phyloP scores from a whole-genome alignment of 2,113 vertebrate species.

The Uria lomvia region DNA sequence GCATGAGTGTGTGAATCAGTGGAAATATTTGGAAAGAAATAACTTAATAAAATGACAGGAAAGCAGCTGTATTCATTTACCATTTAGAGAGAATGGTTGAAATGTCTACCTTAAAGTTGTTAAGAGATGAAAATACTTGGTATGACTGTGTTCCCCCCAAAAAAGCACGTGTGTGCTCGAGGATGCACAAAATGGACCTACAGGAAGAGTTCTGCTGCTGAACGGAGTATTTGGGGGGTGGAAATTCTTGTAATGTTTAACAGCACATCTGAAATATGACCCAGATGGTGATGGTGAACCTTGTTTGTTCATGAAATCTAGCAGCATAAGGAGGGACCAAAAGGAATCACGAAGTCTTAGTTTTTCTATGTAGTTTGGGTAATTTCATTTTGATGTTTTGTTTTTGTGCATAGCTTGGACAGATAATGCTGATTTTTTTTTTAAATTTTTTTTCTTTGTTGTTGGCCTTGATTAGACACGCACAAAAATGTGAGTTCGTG shows the following conservation, averaged over 20 bases:
- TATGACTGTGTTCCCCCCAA: neutral
- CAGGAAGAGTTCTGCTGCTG: neutral
- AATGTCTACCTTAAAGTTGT: neutral
- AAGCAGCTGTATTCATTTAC: neutral
- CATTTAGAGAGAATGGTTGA: neutral
- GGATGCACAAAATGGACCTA: neutral
- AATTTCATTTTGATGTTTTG: neutral
- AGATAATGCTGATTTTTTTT: neutral
- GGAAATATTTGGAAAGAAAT: neutral
- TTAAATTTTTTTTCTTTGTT: neutral
- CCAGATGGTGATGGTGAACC: neutral
- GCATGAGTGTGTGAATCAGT: neutral
- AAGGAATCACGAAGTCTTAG: neutral
- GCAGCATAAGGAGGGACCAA: neutral
- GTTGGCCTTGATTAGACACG: neutral
- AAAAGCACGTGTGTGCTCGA: neutral
- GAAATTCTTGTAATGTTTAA: neutral
- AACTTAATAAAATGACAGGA: neutral
- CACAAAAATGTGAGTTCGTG: neutral
- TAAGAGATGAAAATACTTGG: neutral
- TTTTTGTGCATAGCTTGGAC: neutral
- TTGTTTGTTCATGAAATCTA: neutral
- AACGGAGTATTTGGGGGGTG: neutral
- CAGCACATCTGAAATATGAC: neutral
- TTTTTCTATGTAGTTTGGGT: neutral